phyloP scores from a whole-genome alignment of 2,888 invertebrate species.

The Ophion slaviceki region DNA sequence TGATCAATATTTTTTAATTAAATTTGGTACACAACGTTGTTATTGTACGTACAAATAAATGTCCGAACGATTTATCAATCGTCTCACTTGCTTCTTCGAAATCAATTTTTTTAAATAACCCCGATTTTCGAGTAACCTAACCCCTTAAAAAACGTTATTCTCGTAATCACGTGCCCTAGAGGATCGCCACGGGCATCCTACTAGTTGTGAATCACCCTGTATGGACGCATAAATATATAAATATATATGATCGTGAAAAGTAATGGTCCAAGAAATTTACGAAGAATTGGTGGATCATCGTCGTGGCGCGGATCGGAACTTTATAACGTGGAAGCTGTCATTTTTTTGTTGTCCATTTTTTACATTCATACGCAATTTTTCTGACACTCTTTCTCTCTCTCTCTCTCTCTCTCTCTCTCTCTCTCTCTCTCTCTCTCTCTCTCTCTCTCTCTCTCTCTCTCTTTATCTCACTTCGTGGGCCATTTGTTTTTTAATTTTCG shows the following conservation, averaged over 20 bases:
- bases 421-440: constrained; percentile 3
- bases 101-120: no score
- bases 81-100: no score
- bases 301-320: constrained; percentile 63
- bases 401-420: neutral
- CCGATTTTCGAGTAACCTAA: no score
- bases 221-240: constrained; percentile 9
- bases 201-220: neutral
- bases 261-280: constrained; percentile 20
- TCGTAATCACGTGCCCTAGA: no score
- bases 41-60: no score
- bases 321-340: constrained; percentile 63
- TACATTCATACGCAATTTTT: constrained; percentile 43
- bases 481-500: constrained; percentile 38
- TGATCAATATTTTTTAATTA: no score
- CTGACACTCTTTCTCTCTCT: constrained; percentile 8
- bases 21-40: no score
- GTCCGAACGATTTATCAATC: no score
- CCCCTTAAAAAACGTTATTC: no score
- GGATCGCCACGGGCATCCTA: no score
- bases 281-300: constrained; percentile 51
- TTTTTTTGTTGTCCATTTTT: constrained; percentile 21
- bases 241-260: constrained; percentile 5
- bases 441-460: neutral
- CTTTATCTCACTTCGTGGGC: constrained; percentile 12